These are phyloP conservation scores for Scrobipalpa costella DNA, from an alignment of 2,888 invertebrate species.

Conservation along the genomic window DNA sequence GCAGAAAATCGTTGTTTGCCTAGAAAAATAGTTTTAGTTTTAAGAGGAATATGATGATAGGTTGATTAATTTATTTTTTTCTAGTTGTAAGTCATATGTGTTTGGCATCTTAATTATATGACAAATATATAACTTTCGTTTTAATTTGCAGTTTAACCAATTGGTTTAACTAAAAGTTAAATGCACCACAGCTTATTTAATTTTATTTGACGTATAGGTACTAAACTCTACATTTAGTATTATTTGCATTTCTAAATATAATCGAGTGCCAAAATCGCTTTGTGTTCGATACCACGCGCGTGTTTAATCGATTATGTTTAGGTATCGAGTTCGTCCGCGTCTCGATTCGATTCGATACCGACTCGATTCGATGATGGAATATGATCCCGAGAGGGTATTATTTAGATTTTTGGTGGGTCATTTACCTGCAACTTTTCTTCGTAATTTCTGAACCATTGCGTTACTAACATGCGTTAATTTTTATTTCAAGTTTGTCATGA, in stretches of 20 bases:
- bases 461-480: background rate
- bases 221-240: background rate
- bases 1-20: too few species aligned
- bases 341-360: slow-evolving; percentile 33
- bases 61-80: background rate
- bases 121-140: too few species aligned
- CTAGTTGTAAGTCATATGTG: too few species aligned
- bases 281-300: slow-evolving; percentile 64
- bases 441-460: too few species aligned
- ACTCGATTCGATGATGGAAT: slow-evolving; percentile 45
- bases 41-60: background rate
- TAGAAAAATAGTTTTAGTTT: background rate
- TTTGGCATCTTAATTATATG: too few species aligned
- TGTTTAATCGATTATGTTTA: slow-evolving; percentile 76
- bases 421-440: too few species aligned
- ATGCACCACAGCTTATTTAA: too few species aligned
- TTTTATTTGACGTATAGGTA: too few species aligned
- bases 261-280: slow-evolving; percentile 47
- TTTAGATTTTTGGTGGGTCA: slow-evolving; percentile 28
- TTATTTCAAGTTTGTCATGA: too few species aligned
- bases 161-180: too few species aligned
- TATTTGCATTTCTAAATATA: slow-evolving; percentile 28
- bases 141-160: too few species aligned
- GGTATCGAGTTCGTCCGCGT: slow-evolving; percentile 62
- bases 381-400: slow-evolving; percentile 29